phyloP scores from a whole-genome alignment of 2,113 vertebrate genomes.

The Tursiops truncatus region DNA sequence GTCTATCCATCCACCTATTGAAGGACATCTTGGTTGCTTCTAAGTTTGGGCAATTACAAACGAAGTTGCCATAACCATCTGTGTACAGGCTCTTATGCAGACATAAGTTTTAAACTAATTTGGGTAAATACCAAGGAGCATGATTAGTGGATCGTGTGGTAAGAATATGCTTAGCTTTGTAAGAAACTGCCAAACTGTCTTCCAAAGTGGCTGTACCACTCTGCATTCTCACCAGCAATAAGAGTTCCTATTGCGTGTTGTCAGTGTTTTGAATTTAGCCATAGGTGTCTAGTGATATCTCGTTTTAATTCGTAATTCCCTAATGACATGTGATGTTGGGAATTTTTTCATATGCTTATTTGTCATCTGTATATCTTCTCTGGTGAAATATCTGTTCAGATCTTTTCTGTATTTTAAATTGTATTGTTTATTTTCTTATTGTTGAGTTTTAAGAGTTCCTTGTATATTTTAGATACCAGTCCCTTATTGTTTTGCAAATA shows the following conservation, averaged over 20 bases:
- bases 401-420: not conserved
- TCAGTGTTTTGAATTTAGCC: not conserved
- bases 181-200: not conserved
- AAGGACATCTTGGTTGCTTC: not conserved
- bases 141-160: not conserved
- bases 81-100: not conserved
- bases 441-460: not conserved
- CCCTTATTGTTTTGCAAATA: not conserved
- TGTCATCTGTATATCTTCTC: not conserved
- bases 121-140: not conserved
- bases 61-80: not conserved
- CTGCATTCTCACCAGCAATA: not conserved
- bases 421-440: not conserved
- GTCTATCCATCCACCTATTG: not conserved
- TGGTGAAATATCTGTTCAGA: not conserved
- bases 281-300: not conserved
- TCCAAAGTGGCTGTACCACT: not conserved
- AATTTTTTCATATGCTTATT: not conserved
- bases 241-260: not conserved
- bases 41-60: not conserved
- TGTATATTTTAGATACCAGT: not conserved
- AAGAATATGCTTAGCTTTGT: not conserved
- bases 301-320: not conserved
- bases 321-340: not conserved
- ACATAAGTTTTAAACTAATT: slow-evolving; percentile 4